Evolutionary conservation across 2,113 vertebrate species (phyloP).

Genomic region (Pteronura brasiliensis): DNA sequence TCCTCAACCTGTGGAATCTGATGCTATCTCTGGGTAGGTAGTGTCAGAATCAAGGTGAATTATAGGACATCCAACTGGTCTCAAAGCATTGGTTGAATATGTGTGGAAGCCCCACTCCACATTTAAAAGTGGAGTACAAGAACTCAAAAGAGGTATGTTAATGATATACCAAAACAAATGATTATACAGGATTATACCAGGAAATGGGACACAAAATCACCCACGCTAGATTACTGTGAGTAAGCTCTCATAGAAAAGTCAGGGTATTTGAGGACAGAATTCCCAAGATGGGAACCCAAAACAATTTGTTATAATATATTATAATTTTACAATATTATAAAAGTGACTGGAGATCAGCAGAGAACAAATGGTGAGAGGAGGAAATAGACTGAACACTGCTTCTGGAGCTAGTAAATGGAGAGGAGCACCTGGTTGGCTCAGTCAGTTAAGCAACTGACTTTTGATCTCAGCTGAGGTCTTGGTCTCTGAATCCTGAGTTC

Average conservation of each 20-base stretch:
- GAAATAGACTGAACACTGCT: background rate
- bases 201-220: background rate
- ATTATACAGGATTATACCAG: background rate
- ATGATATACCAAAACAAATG: background rate
- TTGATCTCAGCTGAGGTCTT: background rate
- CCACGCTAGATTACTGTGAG: background rate
- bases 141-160: background rate
- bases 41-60: background rate
- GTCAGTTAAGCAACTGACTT: background rate
- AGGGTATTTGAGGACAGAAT: background rate
- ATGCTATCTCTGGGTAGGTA: background rate
- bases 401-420: background rate
- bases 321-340: background rate
- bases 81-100: background rate
- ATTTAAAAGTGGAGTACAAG: background rate
- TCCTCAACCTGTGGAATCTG: background rate
- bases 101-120: background rate
- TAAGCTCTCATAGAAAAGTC: background rate
- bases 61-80: background rate
- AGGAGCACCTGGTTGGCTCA: background rate
- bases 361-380: background rate
- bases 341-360: background rate
- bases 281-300: background rate
- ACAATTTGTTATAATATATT: background rate
- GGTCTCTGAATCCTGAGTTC: background rate